Evolutionary conservation across 2,113 vertebrate genomes (phyloP), one percentile per base, ranked within the genome.

Genomic region (Puntigrus tetrazona): DNA sequence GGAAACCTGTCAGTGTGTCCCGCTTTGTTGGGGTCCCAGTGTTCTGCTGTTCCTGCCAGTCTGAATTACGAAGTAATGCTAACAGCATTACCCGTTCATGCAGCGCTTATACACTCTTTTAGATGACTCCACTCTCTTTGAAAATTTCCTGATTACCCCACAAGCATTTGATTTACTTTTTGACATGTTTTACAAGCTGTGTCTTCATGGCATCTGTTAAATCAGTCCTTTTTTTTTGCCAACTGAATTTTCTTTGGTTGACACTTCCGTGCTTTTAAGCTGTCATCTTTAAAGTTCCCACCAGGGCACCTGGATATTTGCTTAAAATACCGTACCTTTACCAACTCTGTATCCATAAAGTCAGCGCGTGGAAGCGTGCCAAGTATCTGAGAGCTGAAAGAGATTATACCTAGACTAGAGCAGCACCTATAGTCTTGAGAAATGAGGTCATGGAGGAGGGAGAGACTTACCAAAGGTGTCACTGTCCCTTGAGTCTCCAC

Each of bases 151-250:
- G 59, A 41, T 83, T 79, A 55, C n/a, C 2, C 41, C 65, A 47
- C 18, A 61, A 52, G 25, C 81, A 77, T 78, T 78, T 86, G 65
- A 38, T 43, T 38, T 72, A 86, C 76, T 76, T 85, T 82, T 84
- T 88, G 90, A 88, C 85, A 84, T 74, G 78, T 83, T 82, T 85
- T 86, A 86, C 87, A 91, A 89, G 89, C 88, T 82, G 87, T 88
- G 81, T 86, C 89, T 80, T 83, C 16, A 57, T 47, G 78, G 29
- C 0, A 47, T 89, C 91, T 93, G 91, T 91, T 91, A 93, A 94
- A 92, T 87, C 65, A 78, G 89, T 31, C 7, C 14, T 31, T 27
- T 89, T 31, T 27, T 89, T 89, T 87, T 84, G 61, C 89, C 88
- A 92, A 79, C 89, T 86, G 87, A 87, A 88, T 91, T 89, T 88